Evolutionary conservation across 2,888 invertebrate genomes (phyloP).

Genomic region (Exocentrus adspersus): DNA sequence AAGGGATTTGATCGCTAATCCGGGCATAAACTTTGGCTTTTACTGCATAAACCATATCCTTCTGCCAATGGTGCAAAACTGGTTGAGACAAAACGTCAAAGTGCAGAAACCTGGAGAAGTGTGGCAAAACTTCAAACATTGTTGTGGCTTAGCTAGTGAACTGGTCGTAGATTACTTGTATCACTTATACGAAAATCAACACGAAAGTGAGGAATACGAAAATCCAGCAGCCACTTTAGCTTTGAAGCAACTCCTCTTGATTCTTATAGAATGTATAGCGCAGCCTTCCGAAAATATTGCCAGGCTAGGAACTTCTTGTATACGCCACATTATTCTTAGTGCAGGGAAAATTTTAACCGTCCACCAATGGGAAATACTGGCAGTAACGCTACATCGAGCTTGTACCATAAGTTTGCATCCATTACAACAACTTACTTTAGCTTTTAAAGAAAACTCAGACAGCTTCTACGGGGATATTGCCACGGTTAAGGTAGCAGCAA

Average conservation of each 20-base stretch:
- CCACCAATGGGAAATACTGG: slow-evolving; percentile 88
- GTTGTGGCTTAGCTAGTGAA: slow-evolving; percentile 92
- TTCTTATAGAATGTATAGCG: slow-evolving; percentile 90
- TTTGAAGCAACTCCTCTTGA: slow-evolving; percentile 83
- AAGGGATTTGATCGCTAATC: slow-evolving; percentile 78
- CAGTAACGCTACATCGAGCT: slow-evolving; percentile 83
- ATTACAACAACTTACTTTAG: slow-evolving; percentile 86
- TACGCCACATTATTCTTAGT: slow-evolving; percentile 85
- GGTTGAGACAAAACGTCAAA: slow-evolving; percentile 77
- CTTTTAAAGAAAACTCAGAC: slow-evolving; percentile 90
- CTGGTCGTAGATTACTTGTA: slow-evolving; percentile 87
- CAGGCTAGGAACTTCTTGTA: slow-evolving; percentile 90
- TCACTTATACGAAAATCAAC: slow-evolving; percentile 69
- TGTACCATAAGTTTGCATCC: slow-evolving; percentile 89
- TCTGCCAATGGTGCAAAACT: slow-evolving; percentile 92
- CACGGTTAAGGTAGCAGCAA: slow-evolving; percentile 92
- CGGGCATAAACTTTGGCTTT: slow-evolving; percentile 89
- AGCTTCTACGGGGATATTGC: slow-evolving; percentile 94
- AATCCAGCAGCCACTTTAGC: slow-evolving; percentile 77
- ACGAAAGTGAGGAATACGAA: slow-evolving; percentile 44
- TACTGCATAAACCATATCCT: slow-evolving; percentile 93
- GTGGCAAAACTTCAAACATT: slow-evolving; percentile 93
- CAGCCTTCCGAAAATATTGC: slow-evolving; percentile 92
- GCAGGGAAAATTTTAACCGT: slow-evolving; percentile 84
- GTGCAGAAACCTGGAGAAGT: slow-evolving; percentile 80